Evolutionary conservation across 53 echinoderm and acorn worm species (phyloP), one percentile per base, ranked within the genome.

Genomic region (Arbacia lixula): DNA sequence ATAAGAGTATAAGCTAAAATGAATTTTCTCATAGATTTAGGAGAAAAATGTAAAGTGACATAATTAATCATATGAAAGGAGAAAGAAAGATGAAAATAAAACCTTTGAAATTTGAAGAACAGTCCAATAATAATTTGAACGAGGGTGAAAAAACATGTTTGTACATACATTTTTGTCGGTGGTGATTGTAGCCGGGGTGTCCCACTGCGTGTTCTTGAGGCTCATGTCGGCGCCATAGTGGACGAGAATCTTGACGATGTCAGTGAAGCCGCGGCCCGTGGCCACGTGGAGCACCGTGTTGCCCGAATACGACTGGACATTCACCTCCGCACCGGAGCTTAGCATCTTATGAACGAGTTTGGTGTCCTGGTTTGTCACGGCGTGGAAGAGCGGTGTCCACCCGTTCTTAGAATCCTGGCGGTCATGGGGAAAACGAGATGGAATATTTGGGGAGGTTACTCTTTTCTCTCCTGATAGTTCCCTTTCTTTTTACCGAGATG

Each of bases 261-360:
- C 93, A 6, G 93, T 94, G 66, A 60, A 92, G 36, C 98, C 98
- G 8, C 98, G 87, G 21, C 98, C 98, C 12, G 94, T 98, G 1
- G 98, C 98, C 1, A 98, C 92, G 63, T 98, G 98, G 10, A 98
- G 88, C 28, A 94, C 98, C n/a, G 98, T 94, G 91, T 98, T 98
- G 16, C 98, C 98, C 4, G 98, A 98, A 64, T 98, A 98, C 0
- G 98, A 98, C 64, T 98, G 98, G 41, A 86, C 84, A 54, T 98
- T 98, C 60, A 98, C 94, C 79, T 94, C 86, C 0, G 98, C 94
- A 3, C 91, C 77, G 12, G 87, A 87, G 25, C 74, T 49, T 27
- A 98, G 61, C 65, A 98, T 84, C 8, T 92, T 88, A 21, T 90
- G 88, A 6, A 98, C 82, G 46, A 94, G 89, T 19, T 88, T 80